These are phyloP conservation scores for Branchinecta sandiegonensis DNA, from an alignment of 2,888 invertebrate species.

Conservation along the genomic window DNA sequence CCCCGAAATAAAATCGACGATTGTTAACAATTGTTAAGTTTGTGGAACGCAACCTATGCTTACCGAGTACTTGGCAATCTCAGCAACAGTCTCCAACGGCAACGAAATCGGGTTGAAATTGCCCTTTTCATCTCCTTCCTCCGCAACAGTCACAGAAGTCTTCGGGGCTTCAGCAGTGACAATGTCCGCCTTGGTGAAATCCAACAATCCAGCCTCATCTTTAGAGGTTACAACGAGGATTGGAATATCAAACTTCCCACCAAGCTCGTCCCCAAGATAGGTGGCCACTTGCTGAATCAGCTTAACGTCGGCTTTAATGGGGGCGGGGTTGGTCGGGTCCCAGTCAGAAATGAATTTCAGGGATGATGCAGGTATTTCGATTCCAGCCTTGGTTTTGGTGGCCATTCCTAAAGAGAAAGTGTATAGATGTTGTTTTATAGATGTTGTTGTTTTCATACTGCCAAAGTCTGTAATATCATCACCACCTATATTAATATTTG, in stretches of 20 bases:
- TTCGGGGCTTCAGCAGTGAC: neutral
- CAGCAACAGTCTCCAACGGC: neutral
- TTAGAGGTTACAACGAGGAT: neutral
- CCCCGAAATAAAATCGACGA: too few relatives aligned
- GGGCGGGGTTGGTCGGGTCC: neutral
- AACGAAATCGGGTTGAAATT: neutral
- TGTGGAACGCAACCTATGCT: neutral
- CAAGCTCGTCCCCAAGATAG: neutral
- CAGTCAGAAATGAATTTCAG: neutral
- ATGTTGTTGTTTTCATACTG: too few relatives aligned
- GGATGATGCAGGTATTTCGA: slow-evolving; percentile 4
- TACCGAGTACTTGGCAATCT: neutral
- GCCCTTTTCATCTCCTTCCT: slow-evolving; percentile 4
- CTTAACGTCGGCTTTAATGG: neutral
- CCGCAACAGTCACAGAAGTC: neutral
- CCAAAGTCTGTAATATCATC: too few relatives aligned
- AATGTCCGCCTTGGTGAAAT: slow-evolving; percentile 1
- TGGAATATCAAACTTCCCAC: neutral
- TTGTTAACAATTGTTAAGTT: too few relatives aligned
- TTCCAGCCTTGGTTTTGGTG: neutral
- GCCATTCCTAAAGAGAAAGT: neutral
- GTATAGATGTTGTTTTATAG: too few relatives aligned
- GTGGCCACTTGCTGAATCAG: neutral
- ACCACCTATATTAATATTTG: too few relatives aligned
- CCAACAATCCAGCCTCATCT: neutral